Conservation (phyloP, 2,797 vertebrate species). For the Philypnodon macrostomus region DNA sequence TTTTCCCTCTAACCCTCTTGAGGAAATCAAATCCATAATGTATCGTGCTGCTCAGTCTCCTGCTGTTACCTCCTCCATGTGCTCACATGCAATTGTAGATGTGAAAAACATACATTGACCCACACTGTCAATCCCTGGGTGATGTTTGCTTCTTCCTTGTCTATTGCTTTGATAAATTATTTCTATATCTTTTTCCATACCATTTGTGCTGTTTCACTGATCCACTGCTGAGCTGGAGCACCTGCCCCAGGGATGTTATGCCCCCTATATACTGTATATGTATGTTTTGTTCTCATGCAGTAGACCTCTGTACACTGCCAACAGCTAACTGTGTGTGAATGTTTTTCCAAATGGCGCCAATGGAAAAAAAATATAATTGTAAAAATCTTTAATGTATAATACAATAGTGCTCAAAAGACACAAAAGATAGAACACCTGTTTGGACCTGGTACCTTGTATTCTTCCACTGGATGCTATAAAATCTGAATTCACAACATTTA, state of each 20-base stretch:
- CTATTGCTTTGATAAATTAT: neutral
- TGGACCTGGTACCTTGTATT: constrained; percentile 8
- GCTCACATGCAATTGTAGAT: constrained; percentile 2
- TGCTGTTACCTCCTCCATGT: neutral
- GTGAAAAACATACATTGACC: constrained; percentile 9
- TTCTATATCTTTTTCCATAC: constrained; percentile 3
- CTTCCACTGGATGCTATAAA: constrained; percentile 10
- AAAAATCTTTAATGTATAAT: too few relatives aligned
- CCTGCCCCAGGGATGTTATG: neutral
- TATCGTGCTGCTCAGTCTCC: constrained; percentile 1
- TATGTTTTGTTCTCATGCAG: constrained; percentile 10
- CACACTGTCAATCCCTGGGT: constrained; percentile 2
- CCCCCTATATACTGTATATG: constrained; percentile 1
- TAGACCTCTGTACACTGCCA: constrained; percentile 36
- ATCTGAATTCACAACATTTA: too few relatives aligned
- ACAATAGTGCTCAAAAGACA: neutral
- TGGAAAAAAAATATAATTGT: too few relatives aligned
- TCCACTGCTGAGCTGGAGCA: constrained; percentile 17
- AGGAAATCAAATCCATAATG: neutral
- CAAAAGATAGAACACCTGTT: too few relatives aligned
- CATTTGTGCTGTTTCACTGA: constrained; percentile 3
- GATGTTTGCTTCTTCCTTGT: constrained; percentile 12
- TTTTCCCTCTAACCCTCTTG: neutral
- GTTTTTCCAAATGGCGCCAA: constrained; percentile 41
- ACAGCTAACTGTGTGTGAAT: constrained; percentile 32